Base-by-base conservation (phyloP, 2,797 vertebrate genomes). In the Karalla daura region DNA sequence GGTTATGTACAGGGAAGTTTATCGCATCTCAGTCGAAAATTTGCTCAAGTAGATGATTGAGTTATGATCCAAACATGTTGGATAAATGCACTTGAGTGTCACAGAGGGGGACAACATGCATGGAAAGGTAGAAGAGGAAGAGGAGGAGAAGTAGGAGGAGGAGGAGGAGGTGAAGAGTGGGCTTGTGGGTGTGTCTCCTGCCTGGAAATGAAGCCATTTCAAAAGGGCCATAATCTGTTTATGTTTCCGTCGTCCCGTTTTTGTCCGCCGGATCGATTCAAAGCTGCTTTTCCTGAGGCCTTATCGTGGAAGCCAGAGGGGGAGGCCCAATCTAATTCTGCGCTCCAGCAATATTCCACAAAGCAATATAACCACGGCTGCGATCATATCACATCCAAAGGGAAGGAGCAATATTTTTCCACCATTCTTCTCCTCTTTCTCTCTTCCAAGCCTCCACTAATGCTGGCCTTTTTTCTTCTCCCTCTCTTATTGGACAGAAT, bases 291-390 rank as follows among this genome's bases (percentile, higher is more conserved):
- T 87, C 75, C 85, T 62, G 28, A 44, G 79, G 80, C 65, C 74
- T 84, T 88, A 84, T 90, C 89, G 46, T 68, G 61, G 85, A 78
- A 76, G 83, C 76, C 77, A 66, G 85, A 76, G 86, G 75, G 83
- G 87, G 79, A 67, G 81, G 64, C 73, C 73, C 82, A 88, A 92
- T 93, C 89, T 88, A 92, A 93, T 93, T 89, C 88, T 72, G 70
- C 27, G 68, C 84, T 73, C 83, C 86, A 63, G 86, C 88, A 91
- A 91, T 93, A 90, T 91, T 88, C 90, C 87, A 88, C 90, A 88
- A 90, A 91, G 88, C 91, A 91, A 92, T 92, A 92, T 86, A 66
- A 70, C 70, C 78, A 36, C n/a, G 55, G 37, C 78, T 70, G 78
- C 71, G 83, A 92, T 92, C 74, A 74, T 78, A 92, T 91, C 90